Base-by-base conservation (phyloP, 2,113 vertebrate genomes). In the Epinephelus lanceolatus region DNA sequence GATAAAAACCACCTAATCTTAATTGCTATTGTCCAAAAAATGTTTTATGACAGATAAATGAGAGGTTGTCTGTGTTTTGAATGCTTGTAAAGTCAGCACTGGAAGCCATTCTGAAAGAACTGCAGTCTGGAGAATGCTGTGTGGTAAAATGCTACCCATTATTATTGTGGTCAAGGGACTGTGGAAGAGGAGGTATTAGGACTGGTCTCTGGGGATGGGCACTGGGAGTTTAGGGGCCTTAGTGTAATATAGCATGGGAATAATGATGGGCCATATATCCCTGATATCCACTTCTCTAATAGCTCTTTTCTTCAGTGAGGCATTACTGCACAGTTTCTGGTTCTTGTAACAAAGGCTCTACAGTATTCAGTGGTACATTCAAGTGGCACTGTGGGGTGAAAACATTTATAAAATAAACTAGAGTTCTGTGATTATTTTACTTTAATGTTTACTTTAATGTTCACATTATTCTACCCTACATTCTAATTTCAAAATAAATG, bases 161-260 rank as follows among this genome's bases (percentile, higher is more conserved):
- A 92, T 90, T 91, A 92, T 88, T 76, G 88, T 92, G 92, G 92
- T 89, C 81, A 86, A 80, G 92, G 74, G 92, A 90, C 93, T 91
- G 86, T 91, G 93, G 92, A 91, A 88, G 91, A 92, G 88, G 88
- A 89, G 76, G 78, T 85, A 94, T 95, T 93, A 93, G 82, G 68
- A 49, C 68, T 62, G 51, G 70, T 89, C 90, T 81, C 91, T 69
- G 13, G 90, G 91, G 94, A 93, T 76, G 70, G 65, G 23, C 68
- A 63, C 81, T 86, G 81, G 81, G 83, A 76, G 76, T 92, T 93
- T 86, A 87, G 76, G 87, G 84, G 84, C 78, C 79, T 89, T 88
- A 72, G 75, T 77, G 84, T 92, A 92, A 88, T 89, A 90, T 84
- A 86, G 82, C 86, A 88, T 83, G 65, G 67, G 79, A 90, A 91